Conservation (phyloP, 2,888 invertebrate species). For the Cephalotes varians region DNA sequence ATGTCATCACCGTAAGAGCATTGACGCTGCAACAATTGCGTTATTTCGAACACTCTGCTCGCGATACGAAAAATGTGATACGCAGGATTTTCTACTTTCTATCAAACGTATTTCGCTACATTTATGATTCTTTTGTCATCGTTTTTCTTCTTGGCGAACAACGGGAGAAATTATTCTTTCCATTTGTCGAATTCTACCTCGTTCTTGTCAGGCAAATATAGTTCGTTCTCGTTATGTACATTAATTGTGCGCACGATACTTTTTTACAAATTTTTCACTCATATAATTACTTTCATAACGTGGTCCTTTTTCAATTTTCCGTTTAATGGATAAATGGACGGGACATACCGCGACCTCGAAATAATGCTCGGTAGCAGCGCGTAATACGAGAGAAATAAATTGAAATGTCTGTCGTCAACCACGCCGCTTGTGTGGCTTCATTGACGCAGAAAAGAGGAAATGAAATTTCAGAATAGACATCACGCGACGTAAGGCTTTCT, state of each 20-base stretch:
- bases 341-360: background rate
- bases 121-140: conserved; percentile 32
- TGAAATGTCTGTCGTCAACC: conserved; percentile 34
- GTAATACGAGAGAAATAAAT: conserved; percentile 35
- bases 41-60: conserved; percentile 12
- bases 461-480: conserved; percentile 31
- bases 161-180: conserved; percentile 20
- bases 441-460: conserved; percentile 22
- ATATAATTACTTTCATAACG: conserved; percentile 12
- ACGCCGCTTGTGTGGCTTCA: background rate
- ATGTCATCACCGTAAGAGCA: conserved; percentile 11
- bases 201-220: background rate
- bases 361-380: conserved; percentile 6
- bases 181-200: background rate
- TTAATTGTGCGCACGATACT: conserved; percentile 3
- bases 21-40: conserved; percentile 26
- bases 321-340: conserved; percentile 33
- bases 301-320: conserved; percentile 4
- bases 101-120: conserved; percentile 19
- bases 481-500: background rate
- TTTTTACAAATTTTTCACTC: conserved; percentile 9
- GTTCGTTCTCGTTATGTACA: background rate
- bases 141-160: background rate
- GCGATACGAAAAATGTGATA: conserved; percentile 19
- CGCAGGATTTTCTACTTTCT: background rate